Evolutionary conservation across 2,797 vertebrate genomes (phyloP), one percentile per base, ranked within the genome.

Genomic region (Peromyscus melanophrys): DNA sequence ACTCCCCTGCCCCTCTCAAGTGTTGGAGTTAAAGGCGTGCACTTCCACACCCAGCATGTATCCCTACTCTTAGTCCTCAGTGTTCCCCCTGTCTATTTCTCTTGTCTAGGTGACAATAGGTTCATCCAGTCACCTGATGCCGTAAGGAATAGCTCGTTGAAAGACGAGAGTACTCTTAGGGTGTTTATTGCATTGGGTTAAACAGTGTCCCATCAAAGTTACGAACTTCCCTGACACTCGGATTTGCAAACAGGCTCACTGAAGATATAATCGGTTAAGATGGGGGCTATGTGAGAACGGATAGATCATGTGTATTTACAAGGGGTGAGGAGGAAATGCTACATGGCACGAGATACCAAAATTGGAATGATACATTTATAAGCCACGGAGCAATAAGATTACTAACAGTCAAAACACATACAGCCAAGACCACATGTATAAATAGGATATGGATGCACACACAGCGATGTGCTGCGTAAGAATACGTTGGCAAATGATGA

Each of bases 171-270:
- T 25, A 63, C 10, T 34, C 55, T 63, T 86, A 10, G 67, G 27
- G 14, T 49, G 23, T 61, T 81, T 40, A 69, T 5, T 63, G 1
- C 21, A 52, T 31, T 71, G 19, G 19, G 6, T 52, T 86, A n/a
- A 34, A 59, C 23, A 78, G 17, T 3, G 1, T 13, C 21, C 17
- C 37, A 0, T 17, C 29, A 85, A 69, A 84, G 78, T 25, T 13
- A 84, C 31, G 2, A 31, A 40, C 21, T 84, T 92, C 31, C 6
- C 1, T 43, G 21, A 87, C 69, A n/a, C 34, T 87, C 14, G 11
- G 59, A 89, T 71, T 93, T 97, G 2, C 61, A 87, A 96, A 91
- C 63, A 85, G 43, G 19, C 8, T 67, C 31, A 67, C 63, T 49
- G 31, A 85, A 85, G 34, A 86, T 46, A 17, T 27, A 90, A n/a